Percentiles rank a stretch among this genome's conserved stretches.
Conservation (phyloP, 2,888 invertebrate species). For the Ochropacha duplaris region DNA sequence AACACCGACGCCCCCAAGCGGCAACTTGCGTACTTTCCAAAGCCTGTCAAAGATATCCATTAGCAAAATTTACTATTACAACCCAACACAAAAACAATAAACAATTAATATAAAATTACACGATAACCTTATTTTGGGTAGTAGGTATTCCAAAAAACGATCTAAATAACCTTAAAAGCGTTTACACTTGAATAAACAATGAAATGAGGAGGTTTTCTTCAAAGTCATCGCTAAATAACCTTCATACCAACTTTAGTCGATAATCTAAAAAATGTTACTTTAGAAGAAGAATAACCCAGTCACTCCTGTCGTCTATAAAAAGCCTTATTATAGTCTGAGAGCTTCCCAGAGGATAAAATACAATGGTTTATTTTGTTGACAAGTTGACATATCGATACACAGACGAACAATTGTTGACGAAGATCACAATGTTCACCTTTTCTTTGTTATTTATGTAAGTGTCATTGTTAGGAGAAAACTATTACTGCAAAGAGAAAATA, state of each 20-base stretch:
- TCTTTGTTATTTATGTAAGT: neutral
- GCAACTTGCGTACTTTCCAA: too few relatives aligned
- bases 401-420: neutral
- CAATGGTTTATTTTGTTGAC: neutral
- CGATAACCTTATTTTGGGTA: too few relatives aligned
- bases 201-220: too few relatives aligned
- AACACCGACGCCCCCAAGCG: too few relatives aligned
- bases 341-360: neutral
- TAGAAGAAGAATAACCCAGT: neutral
- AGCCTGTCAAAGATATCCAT: too few relatives aligned
- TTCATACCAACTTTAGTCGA: neutral
- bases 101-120: too few relatives aligned
- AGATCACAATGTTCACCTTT: neutral
- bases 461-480: neutral
- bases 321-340: neutral
- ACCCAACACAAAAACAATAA: too few relatives aligned
- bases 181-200: too few relatives aligned
- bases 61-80: too few relatives aligned
- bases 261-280: neutral
- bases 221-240: neutral
- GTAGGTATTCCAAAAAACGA: too few relatives aligned
- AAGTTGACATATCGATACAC: neutral
- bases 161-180: too few relatives aligned
- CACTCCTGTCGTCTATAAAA: neutral
- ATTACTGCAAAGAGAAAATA: neutral